Conservation (phyloP, 2,888 invertebrate species). For the Leistus spinibarbis region DNA sequence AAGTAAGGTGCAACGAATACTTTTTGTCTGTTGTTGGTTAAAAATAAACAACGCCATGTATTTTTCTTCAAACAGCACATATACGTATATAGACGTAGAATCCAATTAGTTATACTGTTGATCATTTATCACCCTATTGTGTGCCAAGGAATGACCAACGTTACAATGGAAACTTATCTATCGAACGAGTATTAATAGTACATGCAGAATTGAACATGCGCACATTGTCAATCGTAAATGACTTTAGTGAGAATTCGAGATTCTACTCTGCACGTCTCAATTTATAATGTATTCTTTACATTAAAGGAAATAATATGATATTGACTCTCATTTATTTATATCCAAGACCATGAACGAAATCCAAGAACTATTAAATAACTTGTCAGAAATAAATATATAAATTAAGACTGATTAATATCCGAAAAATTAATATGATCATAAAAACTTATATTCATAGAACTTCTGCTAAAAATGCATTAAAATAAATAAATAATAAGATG, state of each 20-base stretch:
- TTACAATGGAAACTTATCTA: constrained; percentile 13
- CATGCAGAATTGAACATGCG: background rate
- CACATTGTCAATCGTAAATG: background rate
- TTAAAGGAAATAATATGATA: background rate
- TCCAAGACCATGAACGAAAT: too few relatives aligned
- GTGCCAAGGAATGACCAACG: constrained; percentile 8
- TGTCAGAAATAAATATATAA: too few relatives aligned
- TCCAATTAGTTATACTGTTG: constrained; percentile 32
- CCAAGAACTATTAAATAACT: too few relatives aligned
- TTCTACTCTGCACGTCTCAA: background rate
- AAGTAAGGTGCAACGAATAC: constrained; percentile 32
- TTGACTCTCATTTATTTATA: too few relatives aligned
- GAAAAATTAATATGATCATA: too few relatives aligned
- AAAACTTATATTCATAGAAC: too few relatives aligned
- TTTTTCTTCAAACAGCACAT: constrained; percentile 9
- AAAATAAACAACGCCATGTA: constrained; percentile 21
- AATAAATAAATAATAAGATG: too few relatives aligned
- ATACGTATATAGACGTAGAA: constrained; percentile 18
- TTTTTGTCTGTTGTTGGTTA: constrained; percentile 26
- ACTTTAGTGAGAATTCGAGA: background rate
- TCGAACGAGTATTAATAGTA: background rate
- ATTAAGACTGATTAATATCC: too few relatives aligned
- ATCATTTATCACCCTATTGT: constrained; percentile 34
- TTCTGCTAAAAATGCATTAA: too few relatives aligned
- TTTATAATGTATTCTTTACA: background rate